Evolutionary conservation across 2,797 vertebrate genomes (phyloP), one percentile per base, ranked within the genome.

Genomic region (Pterois miles): DNA sequence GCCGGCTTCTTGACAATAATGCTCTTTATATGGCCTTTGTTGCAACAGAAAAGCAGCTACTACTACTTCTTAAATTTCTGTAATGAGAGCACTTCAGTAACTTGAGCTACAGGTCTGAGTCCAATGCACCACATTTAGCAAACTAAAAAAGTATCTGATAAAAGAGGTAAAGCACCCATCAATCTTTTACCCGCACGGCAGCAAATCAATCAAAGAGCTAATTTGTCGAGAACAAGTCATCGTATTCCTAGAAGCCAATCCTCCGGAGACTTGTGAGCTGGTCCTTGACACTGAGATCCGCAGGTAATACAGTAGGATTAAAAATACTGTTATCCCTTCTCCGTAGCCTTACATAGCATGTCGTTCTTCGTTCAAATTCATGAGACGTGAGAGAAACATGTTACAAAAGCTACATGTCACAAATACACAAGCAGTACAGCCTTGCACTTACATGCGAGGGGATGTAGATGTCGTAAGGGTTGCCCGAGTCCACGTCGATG

Each of bases 401-500:
- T 46, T 9, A n/a, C 16, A 57, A 18, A 71, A 14, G 50, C 18
- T 7, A 4, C 9, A 18, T n/a, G 4, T 33, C 7, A 33, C 6
- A 50, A 1, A 20, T 0, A 1, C 1, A 31, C 8, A 11, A 20
- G 29, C 11, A 20, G 29, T 8, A 11, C 13, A 29, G 18, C 4
- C 1, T 83, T 33, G 3, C 8, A 78, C 93, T 93, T 78, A 95
- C 94, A 84, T 96, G 94, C 36, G 94, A 95, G 65, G 95, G 95
- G 78, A 97, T 96, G 84, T 98, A 98, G 92, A 98, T 97, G 88
- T 98, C 97, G 0, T 98, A 98, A 71, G 96, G 97, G 78, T 96
- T 97, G 31, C 97, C 97, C 0, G 97, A 98, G 94, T 98, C 97
- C 60, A 98, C 97, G 7, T 98, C 97, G 2, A 98, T 96, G 1